phyloP scores from a whole-genome alignment of 2,888 invertebrate species.

The Thumatha senex region DNA sequence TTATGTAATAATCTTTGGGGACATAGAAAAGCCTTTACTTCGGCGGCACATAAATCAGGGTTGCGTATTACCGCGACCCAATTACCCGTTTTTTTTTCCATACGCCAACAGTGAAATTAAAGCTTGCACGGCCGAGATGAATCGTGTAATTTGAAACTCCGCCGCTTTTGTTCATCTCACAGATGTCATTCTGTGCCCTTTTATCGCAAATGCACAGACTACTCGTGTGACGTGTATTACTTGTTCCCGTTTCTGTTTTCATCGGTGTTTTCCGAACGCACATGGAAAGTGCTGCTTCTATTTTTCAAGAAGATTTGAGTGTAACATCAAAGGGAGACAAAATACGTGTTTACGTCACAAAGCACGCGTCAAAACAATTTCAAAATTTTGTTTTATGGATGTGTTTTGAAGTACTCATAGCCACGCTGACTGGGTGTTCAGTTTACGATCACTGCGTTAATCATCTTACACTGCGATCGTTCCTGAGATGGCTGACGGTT shows the following conservation, averaged over 20 bases:
- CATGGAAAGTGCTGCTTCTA: constrained; percentile 18
- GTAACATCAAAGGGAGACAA: constrained; percentile 20
- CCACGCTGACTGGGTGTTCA: too few species aligned
- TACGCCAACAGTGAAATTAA: constrained; percentile 64
- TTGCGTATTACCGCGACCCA: constrained; percentile 50
- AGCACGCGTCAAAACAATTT: constrained; percentile 18
- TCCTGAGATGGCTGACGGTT: too few species aligned
- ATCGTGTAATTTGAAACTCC: constrained; percentile 71
- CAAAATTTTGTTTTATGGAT: too few species aligned
- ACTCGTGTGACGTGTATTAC: constrained; percentile 28
- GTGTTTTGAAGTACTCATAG: too few species aligned
- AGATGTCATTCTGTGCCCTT: constrained; percentile 56
- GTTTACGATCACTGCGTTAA: too few species aligned
- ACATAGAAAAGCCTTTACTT: constrained; percentile 11
- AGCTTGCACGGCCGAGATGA: constrained; percentile 59
- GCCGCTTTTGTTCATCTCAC: constrained; percentile 56
- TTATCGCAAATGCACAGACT: constrained; percentile 36
- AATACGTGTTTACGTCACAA: constrained; percentile 18
- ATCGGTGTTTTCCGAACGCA: constrained; percentile 36
- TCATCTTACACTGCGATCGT: too few species aligned
- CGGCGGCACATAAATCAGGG: constrained; percentile 34
- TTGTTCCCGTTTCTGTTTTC: constrained; percentile 42
- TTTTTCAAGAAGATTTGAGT: constrained; percentile 23
- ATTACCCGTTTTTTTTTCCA: constrained; percentile 68
- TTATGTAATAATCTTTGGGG: constrained; percentile 6